Evolutionary conservation across 1,140 invertebrate genomes (phyloP), one percentile per base, ranked within the genome.

Genomic region (Metaphire vulgaris): DNA sequence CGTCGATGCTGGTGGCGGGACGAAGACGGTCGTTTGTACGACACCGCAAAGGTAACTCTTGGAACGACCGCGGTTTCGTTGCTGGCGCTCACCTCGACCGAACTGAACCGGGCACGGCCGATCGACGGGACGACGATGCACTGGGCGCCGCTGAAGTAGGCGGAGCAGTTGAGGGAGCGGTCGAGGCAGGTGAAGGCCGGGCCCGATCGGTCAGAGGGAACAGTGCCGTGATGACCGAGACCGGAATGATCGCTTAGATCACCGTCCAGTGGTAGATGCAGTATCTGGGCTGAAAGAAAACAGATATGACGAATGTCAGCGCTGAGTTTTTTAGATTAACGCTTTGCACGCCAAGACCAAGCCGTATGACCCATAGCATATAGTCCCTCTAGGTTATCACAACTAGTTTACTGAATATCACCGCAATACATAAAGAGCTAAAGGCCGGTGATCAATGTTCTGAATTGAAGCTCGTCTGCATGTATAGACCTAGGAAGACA

Each of bases 131-230:
- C 34, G 2, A 32, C n/a, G 1, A 76, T 31, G 41, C 75, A 76
- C 33, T 70, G 34, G 74, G 32, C 32, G 31, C 74, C 74, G 64
- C 16, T 32, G 31, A 76, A 76, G 1, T 71, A 1, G 33, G 75
- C 75, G 2, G 68, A 73, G 69, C 75, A 76, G 75, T 76, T 76
- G 32, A 76, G 32, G 26, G 33, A 33, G 33, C 56, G 31, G 32
- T 76, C 75, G 30, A 76, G 75, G 41, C 75, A 76, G 1, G 68
- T 33, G 75, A 76, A 76, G 34, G 68, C 16, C 29, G 75, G 75
- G 15, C 31, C 21, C 1, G 68, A 32, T 33, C 29, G 70, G 68
- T 34, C 69, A 0, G 1, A 0, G 32, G 75, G 68, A 1, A 70
- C 68, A 16, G 26, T 2, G 14, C 68, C 75, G 29, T 72, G 29